Base-by-base conservation (phyloP, 2,113 vertebrate genomes). In the Crotalus viridis region DNA sequence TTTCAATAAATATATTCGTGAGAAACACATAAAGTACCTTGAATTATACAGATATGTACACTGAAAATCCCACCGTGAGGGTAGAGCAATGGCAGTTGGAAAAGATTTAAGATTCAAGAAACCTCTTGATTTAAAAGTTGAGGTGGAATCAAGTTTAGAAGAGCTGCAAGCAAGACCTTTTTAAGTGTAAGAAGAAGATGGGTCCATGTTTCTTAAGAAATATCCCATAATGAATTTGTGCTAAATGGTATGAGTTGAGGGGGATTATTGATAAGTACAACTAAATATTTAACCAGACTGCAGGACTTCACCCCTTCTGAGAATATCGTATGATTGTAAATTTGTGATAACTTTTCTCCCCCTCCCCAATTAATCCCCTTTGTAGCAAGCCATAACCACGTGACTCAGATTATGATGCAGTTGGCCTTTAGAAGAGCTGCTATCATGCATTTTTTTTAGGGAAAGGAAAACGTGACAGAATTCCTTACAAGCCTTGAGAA, bases 1-100 rank as follows among this genome's bases (percentile, higher is more conserved):
- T 92, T 90, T 88, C 87, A 89, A 9, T 54, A 94, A 95, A 94
- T 95, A 91, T 91, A 93, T 91, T 59, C 24, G 92, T 55, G 57
- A 33, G 90, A 90, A 91, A 93, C 89, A 93, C 13, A 91, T 54
- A 86, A 87, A 93, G 87, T 43, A 89, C 61, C 90, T 91, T 55
- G 89, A 61, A 95, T 48, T 90, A 92, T 8, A 57, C 12, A 54
- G 10, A 4, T 64, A 85, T 94, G 56, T 61, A 95, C 92, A 93
- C 52, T 89, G 55, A 94, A 81, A 96, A 89, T 92, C 94, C 94
- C 89, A 93, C 46, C 74, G 89, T 91, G 93, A 55, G 7, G 2
- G 85, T 21, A 8, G 81, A 96, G 69, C 43, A 48, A 22, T 81
- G 64, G 90, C 51, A 90, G 93, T 51, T 46, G 48, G 4, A 17